These are phyloP conservation scores for Tokudaia muenninki DNA, from an alignment of 2,797 vertebrate genomes.

Conservation along the genomic window DNA sequence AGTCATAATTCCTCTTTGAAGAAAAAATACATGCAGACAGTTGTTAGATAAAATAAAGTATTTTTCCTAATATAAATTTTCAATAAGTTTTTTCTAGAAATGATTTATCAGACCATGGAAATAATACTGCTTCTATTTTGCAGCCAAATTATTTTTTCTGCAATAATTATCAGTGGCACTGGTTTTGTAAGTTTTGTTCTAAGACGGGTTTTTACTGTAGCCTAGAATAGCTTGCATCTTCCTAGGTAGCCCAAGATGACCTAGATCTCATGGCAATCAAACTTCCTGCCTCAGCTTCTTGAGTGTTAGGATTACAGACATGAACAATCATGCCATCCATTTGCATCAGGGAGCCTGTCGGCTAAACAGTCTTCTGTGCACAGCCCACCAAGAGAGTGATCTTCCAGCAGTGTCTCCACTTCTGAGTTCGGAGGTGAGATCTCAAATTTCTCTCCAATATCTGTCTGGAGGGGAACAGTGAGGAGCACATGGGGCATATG, in stretches of 20 bases:
- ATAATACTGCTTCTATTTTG: neutral
- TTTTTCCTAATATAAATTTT: neutral
- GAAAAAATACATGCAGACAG: constrained; percentile 27
- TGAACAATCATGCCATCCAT: neutral
- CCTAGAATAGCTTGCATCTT: neutral
- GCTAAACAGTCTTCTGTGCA: too few species aligned
- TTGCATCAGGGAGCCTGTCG: too few species aligned
- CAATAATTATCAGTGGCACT: constrained; percentile 50
- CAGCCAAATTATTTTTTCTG: constrained; percentile 13
- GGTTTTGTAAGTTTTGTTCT: neutral
- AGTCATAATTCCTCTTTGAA: constrained; percentile 8
- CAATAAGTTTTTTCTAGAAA: constrained; percentile 40
- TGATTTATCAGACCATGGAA: constrained; percentile 39
- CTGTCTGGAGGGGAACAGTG: too few species aligned
- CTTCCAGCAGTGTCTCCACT: too few species aligned
- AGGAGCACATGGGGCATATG: too few species aligned
- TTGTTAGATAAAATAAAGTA: constrained; percentile 40
- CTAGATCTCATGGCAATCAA: neutral
- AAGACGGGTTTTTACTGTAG: neutral
- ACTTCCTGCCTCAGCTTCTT: neutral
- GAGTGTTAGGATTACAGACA: neutral
- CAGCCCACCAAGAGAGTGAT: too few species aligned
- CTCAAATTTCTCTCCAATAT: too few species aligned
- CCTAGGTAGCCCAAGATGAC: neutral
- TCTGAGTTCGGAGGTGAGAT: too few species aligned